Percentiles rank a stretch among this genome's conserved stretches.
Conservation (phyloP, 2,888 invertebrate genomes). For the Callosobruchus maculatus region DNA sequence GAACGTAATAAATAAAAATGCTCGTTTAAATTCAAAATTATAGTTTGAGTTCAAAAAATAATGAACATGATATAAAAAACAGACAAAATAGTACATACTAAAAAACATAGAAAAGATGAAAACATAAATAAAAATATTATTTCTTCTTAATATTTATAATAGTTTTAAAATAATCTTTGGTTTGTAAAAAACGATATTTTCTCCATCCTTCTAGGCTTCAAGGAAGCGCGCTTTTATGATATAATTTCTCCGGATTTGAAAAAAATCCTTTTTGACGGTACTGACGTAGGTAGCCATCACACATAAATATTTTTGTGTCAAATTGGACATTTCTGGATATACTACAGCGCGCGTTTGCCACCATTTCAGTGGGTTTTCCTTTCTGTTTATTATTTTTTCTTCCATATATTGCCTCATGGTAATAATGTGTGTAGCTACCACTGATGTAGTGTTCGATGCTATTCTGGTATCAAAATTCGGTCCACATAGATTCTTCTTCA, state of each 20-base stretch:
- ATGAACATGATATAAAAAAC: too few species aligned
- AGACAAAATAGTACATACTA: too few species aligned
- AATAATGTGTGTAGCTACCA: neutral
- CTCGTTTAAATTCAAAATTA: too few species aligned
- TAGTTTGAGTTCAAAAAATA: too few species aligned
- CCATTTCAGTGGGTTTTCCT: conserved; percentile 10
- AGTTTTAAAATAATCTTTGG: too few species aligned
- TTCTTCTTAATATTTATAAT: too few species aligned
- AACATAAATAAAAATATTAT: too few species aligned
- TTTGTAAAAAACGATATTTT: too few species aligned
- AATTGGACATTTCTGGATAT: conserved; percentile 7
- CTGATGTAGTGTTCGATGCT: conserved; percentile 2
- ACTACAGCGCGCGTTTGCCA: conserved; percentile 5
- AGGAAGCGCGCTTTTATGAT: conserved; percentile 9
- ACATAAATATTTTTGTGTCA: conserved; percentile 9
- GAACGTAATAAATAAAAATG: too few species aligned
- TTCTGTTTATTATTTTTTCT: conserved; percentile 6
- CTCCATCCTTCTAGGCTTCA: neutral
- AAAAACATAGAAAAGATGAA: too few species aligned
- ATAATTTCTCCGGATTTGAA: conserved; percentile 9
- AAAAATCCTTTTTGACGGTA: conserved; percentile 7
- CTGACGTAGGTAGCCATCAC: conserved; percentile 8
- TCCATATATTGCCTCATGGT: conserved; percentile 8
- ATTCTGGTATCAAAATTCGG: neutral
- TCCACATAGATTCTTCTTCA: too few species aligned